phyloP scores from a whole-genome alignment of 2,797 vertebrate genomes.

The Lophotriccus pileatus region DNA sequence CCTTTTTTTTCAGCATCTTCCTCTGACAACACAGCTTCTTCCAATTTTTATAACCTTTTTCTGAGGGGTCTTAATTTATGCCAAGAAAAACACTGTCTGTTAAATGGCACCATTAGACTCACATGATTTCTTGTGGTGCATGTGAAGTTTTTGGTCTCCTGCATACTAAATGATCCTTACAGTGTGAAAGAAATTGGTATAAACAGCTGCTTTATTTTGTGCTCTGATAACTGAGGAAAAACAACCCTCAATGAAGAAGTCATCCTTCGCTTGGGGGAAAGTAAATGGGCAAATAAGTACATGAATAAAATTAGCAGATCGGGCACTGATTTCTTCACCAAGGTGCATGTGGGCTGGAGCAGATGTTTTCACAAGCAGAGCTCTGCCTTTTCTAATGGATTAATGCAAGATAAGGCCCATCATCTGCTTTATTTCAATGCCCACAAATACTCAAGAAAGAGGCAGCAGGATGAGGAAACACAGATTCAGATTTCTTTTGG shows the following conservation, averaged over 20 bases:
- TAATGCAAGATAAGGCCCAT: neutral
- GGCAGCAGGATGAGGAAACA: neutral
- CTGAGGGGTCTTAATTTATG: constrained; percentile 49
- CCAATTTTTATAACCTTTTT: constrained; percentile 35
- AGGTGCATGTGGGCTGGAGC: neutral
- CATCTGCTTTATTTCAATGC: neutral
- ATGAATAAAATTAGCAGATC: neutral
- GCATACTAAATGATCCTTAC: constrained; percentile 54
- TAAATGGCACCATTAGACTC: constrained; percentile 63
- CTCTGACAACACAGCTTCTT: neutral
- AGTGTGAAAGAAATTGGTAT: neutral
- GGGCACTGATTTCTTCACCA: neutral
- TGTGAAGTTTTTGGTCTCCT: constrained; percentile 19
- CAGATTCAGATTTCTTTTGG: neutral
- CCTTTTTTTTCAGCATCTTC: constrained; percentile 17
- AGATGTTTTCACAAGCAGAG: neutral
- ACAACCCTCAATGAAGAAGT: neutral
- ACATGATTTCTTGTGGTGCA: neutral
- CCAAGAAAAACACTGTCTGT: constrained; percentile 50
- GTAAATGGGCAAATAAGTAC: neutral
- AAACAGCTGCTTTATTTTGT: constrained; percentile 61
- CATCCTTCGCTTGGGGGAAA: neutral
- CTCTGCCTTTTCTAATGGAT: neutral
- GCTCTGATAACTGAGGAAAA: constrained; percentile 45
- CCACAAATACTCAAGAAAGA: neutral